Conservation (phyloP, 2,797 vertebrate genomes). For the Myioborus miniatus region DNA sequence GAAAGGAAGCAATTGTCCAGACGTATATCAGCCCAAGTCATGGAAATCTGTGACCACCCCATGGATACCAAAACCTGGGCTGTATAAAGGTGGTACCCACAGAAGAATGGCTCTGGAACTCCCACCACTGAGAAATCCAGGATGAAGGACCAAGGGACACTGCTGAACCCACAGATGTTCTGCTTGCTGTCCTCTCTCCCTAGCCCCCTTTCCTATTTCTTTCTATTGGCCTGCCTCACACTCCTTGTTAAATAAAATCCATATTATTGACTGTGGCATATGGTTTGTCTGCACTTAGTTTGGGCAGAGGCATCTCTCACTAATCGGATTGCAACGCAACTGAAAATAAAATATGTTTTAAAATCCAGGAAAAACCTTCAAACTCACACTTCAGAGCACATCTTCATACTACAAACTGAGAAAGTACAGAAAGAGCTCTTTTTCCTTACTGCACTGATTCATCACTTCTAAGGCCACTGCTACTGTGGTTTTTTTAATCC, state of each 20-base stretch:
- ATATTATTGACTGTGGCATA: neutral
- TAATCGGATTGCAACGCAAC: neutral
- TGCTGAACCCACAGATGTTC: neutral
- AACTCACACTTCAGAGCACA: neutral
- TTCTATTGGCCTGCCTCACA: neutral
- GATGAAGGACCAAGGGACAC: neutral
- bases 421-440: neutral
- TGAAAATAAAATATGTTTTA: neutral
- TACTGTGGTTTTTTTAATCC: neutral
- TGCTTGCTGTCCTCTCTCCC: neutral
- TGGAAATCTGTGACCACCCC: neutral
- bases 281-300: neutral
- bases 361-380: neutral
- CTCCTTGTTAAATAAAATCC: neutral
- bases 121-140: neutral
- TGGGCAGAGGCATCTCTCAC: neutral
- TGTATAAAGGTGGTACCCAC: neutral
- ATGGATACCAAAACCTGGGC: neutral
- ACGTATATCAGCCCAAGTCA: neutral
- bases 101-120: neutral
- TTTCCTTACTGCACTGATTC: neutral
- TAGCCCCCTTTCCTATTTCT: neutral
- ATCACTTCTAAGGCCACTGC: neutral
- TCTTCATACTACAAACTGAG: neutral
- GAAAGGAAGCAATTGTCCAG: neutral